Evolutionary conservation across 35 echinoderm and acorn worm genomes (phyloP).

Genomic region (Antedon bifida): DNA sequence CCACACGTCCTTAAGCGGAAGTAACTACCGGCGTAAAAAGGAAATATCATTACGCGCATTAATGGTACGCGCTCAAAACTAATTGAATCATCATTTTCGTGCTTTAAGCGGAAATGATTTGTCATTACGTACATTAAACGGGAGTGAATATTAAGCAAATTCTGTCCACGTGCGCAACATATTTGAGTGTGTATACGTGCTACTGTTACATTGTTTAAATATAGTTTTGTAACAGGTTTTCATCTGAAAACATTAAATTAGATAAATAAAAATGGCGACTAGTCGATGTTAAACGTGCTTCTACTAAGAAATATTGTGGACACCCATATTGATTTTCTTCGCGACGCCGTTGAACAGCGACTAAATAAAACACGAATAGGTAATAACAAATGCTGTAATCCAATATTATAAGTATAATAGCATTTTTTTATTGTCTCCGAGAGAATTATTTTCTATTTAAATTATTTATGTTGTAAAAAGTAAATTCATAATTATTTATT

Average conservation of each 20-base stretch:
- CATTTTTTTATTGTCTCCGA: background rate
- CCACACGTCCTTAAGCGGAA: no score
- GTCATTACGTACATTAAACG: no score
- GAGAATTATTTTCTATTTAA: background rate
- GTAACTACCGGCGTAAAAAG: no score
- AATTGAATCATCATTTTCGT: no score
- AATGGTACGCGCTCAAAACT: no score
- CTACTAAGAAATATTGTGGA: background rate
- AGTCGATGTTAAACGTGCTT: background rate
- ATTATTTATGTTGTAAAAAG: background rate
- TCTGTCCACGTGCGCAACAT: no score
- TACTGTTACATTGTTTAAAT: no score
- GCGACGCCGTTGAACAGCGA: background rate
- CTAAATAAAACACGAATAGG: background rate
- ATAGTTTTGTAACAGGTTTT: no score
- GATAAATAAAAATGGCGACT: background rate
- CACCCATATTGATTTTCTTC: background rate
- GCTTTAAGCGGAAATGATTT: no score
- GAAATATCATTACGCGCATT: no score
- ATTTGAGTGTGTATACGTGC: no score
- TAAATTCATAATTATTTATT: background rate
- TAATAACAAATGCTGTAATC: background rate
- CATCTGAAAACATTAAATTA: background rate
- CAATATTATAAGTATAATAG: background rate
- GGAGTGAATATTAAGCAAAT: no score